Conservation (phyloP, 2,113 vertebrate genomes). For the Plecturocebus donacophilus region DNA sequence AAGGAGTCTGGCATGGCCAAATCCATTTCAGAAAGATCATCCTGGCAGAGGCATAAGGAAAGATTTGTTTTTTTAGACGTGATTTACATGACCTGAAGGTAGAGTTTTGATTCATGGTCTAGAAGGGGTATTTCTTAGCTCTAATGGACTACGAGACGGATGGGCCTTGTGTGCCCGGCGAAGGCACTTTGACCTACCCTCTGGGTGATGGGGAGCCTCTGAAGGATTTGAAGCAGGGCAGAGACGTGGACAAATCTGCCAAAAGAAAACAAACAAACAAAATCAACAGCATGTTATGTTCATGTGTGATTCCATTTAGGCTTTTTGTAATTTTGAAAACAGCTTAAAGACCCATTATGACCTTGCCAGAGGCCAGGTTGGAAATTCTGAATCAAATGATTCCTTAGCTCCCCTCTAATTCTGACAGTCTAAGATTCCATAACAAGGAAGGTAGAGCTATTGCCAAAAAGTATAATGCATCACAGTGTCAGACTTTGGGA, state of each 20-base stretch:
- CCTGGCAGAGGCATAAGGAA: neutral
- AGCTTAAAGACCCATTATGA: neutral
- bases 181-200: neutral
- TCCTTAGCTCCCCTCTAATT: conserved; percentile 27
- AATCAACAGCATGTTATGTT: neutral
- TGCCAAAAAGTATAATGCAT: conserved; percentile 47
- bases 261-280: neutral
- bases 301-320: neutral
- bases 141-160: neutral
- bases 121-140: conserved; percentile 41
- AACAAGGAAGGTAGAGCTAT: conserved; percentile 53
- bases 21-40: neutral
- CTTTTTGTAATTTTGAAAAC: conserved; percentile 38
- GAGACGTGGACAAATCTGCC: neutral
- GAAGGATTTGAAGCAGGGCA: neutral
- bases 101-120: conserved; percentile 32
- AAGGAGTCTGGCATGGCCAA: neutral
- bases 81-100: neutral
- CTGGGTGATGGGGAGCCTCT: neutral
- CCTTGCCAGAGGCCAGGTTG: conserved; percentile 30
- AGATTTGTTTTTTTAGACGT: neutral
- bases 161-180: neutral
- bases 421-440: conserved; percentile 10
- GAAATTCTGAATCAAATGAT: conserved; percentile 40
- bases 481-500: conserved; percentile 68